Evolutionary conservation across 2,113 vertebrate species (phyloP).

Genomic region (Bostrychus sinensis): DNA sequence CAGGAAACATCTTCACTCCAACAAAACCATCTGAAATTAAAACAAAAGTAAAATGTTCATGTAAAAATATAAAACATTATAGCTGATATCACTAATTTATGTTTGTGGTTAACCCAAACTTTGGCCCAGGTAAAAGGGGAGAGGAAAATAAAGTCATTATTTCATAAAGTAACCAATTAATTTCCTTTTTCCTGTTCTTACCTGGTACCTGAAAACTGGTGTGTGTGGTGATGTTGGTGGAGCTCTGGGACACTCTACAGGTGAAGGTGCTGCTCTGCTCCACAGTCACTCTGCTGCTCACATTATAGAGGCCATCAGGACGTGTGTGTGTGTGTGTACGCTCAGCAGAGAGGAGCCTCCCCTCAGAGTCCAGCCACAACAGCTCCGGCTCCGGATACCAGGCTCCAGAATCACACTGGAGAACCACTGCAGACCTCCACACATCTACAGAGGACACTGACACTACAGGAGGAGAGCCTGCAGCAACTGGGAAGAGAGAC

Average conservation of each 20-base stretch:
- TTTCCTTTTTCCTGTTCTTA: too few species aligned
- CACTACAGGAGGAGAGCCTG: neutral
- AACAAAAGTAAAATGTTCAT: neutral
- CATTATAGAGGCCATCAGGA: neutral
- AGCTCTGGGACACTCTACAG: neutral
- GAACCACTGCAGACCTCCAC: neutral
- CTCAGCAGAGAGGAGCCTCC: neutral
- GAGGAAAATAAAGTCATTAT: too few species aligned
- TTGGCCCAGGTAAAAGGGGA: too few species aligned
- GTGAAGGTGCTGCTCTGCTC: neutral
- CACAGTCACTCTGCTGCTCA: constrained; percentile 3
- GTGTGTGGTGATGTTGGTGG: neutral
- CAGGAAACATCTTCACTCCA: neutral
- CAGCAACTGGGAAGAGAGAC: neutral
- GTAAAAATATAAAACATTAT: too few species aligned
- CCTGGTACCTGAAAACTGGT: neutral
- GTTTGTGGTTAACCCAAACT: too few species aligned
- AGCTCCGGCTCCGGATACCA: constrained; percentile 4
- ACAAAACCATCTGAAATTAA: neutral
- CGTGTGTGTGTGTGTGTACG: neutral
- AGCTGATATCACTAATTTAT: too few species aligned
- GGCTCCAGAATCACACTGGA: neutral
- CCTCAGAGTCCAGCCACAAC: constrained; percentile 8
- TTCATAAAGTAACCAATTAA: too few species aligned
- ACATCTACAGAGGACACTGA: neutral